Base-by-base conservation (phyloP, 2,888 invertebrate genomes). In the Trileptium ribeirensis region DNA sequence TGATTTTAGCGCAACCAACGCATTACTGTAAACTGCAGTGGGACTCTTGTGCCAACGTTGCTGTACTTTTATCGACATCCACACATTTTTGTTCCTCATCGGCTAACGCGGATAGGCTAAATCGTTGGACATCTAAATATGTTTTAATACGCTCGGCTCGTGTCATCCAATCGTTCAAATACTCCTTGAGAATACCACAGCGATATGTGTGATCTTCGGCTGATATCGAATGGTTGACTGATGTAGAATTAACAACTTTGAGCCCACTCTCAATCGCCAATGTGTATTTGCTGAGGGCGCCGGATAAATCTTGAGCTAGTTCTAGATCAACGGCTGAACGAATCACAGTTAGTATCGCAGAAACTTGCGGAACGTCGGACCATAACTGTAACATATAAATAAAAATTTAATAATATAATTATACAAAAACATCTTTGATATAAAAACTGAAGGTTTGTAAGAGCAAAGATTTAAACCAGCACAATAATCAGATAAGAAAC, bases 51-150 rank as follows among this genome's bases (percentile, higher is more conserved):
- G 51, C 24, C 51, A 51, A 51, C 8, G 8, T 8, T 51, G 8
- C 51, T 24, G 51, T 51, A 51, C 24, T 51, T 15, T 15, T 51
- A 51, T 51, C 51, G 24, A 51, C 51, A 15, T 8, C 51, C 8
- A 15, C 51, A 80, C 3, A 38, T 81, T 80, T 36, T 70, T 70
- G 70, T 81, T n/a, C 3, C 81, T 33, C 38, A 64, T 31, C 33
- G n/a, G 24, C 24, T 24, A 36, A 15, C 33, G 19, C 85, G 85
- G 33, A 36, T 31, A 36, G 29, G 36, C 34, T 51, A 34, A 34
- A 67, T 29, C 64, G 70, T 67, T 19, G 78, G 33, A 2, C 31
- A 1, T 82, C 82, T n/a, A 78, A 3, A 31, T 67, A 81, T 31
- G 74, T 82, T 37, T 75, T 80, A 19, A 79, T 51, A 29, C 33